phyloP scores from a whole-genome alignment of 64 coral and sea anemone genomes.

The Cladopsammia gracilis region DNA sequence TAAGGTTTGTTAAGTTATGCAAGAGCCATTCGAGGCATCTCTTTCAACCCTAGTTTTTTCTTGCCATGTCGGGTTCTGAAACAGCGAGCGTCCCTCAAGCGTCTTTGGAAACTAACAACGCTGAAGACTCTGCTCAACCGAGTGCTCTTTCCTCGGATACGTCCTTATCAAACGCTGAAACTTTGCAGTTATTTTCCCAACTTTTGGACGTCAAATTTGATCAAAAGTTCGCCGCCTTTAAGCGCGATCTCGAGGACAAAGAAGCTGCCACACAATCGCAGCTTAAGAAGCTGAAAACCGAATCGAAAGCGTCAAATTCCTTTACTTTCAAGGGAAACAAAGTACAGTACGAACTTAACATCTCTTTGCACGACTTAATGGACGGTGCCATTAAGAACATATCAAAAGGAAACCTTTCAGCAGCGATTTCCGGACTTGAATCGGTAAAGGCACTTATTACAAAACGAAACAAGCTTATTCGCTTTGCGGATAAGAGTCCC shows the following conservation, averaged over 20 bases:
- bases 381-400: constrained; percentile 6
- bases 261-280: constrained; percentile 48
- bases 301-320: constrained; percentile 48
- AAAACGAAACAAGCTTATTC: constrained; percentile 63
- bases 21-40: constrained; percentile 43
- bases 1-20: constrained; percentile 24
- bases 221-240: constrained; percentile 51
- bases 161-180: constrained; percentile 45
- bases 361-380: constrained; percentile 15
- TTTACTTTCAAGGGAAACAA: constrained; percentile 73
- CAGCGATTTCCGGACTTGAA: constrained; percentile 25
- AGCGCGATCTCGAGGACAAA: constrained; percentile 49
- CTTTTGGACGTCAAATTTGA: constrained; percentile 57
- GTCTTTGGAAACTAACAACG: constrained; percentile 42
- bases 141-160: constrained; percentile 39
- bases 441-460: constrained; percentile 18
- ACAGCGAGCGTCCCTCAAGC: constrained; percentile 44
- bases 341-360: constrained; percentile 62
- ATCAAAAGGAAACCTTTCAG: constrained; percentile 2
- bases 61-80: constrained; percentile 18
- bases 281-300: constrained; percentile 71
- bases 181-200: constrained; percentile 61
- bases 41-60: constrained; percentile 41
- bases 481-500: constrained; percentile 69
- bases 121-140: constrained; percentile 29